A percentile compares a stretch with the other conserved stretches of the same genome.
Conservation (phyloP, 2,113 vertebrate genomes). For the Saccopteryx leptura region DNA sequence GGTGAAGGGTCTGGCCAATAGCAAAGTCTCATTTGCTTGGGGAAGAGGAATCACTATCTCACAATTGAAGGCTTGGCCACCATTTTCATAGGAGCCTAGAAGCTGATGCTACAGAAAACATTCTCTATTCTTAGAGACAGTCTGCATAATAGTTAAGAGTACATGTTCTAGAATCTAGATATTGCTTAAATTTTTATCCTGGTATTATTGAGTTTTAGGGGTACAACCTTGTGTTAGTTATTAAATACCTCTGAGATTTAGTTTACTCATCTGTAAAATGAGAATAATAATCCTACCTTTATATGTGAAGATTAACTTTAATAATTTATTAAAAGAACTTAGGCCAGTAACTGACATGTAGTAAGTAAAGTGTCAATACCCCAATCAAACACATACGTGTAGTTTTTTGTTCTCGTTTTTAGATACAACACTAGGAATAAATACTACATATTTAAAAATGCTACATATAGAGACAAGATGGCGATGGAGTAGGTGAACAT, state of each 20-base stretch:
- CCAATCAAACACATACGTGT: not conserved
- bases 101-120: not conserved
- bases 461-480: too few species aligned
- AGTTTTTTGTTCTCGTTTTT: not conserved
- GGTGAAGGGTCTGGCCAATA: not conserved
- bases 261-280: slow-evolving; percentile 56
- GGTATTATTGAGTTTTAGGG: not conserved
- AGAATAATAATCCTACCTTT: not conserved
- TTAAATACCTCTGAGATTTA: slow-evolving; percentile 22
- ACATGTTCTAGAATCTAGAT: not conserved
- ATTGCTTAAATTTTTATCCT: not conserved
- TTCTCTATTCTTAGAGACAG: slow-evolving; percentile 7
- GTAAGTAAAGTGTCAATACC: not conserved
- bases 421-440: not conserved
- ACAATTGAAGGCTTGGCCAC: not conserved
- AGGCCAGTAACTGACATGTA: not conserved
- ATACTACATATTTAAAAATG: not conserved
- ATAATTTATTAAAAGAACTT: not conserved
- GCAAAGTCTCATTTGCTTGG: not conserved
- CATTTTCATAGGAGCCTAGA: not conserved
- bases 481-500: too few species aligned
- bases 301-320: slow-evolving; percentile 14
- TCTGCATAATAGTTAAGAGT: not conserved
- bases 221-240: not conserved
- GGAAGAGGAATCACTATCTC: not conserved